Evolutionary conservation across 2,797 vertebrate genomes (phyloP).

Genomic region (Apogon talboti): DNA sequence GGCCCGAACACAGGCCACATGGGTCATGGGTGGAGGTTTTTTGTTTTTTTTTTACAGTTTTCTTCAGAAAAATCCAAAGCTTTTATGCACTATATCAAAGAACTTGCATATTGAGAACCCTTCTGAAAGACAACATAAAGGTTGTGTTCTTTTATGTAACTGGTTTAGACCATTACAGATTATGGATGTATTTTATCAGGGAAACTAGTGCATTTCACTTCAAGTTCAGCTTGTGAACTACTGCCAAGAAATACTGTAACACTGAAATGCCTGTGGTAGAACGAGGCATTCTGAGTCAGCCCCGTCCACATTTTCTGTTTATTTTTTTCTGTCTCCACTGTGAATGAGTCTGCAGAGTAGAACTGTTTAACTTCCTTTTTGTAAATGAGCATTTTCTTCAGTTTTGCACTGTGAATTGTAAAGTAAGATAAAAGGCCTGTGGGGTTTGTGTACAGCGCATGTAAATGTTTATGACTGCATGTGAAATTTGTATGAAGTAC

Average conservation of each 20-base stretch:
- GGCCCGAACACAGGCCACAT: too few species aligned
- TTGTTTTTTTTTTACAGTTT: too few species aligned
- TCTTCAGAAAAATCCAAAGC: too few species aligned
- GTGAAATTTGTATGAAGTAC: constrained; percentile 11
- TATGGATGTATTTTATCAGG: not conserved
- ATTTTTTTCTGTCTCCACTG: constrained; percentile 11
- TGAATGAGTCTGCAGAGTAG: not conserved
- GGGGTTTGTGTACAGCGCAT: not conserved
- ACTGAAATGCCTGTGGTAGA: not conserved
- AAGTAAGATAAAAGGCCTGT: not conserved
- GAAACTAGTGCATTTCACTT: not conserved
- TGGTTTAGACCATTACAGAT: not conserved
- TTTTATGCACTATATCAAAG: not conserved
- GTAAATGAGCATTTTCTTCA: not conserved
- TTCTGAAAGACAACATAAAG: constrained; percentile 5
- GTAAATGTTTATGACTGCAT: constrained; percentile 26
- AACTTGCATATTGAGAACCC: not conserved
- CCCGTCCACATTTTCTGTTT: not conserved
- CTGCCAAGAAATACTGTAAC: not conserved
- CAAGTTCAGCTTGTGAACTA: not conserved
- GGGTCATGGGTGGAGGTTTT: too few species aligned
- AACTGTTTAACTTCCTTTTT: not conserved
- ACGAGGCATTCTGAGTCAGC: not conserved
- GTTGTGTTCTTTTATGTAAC: not conserved
- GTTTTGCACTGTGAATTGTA: constrained; percentile 32